phyloP scores from a whole-genome alignment of 2,888 invertebrate species.

The Acrobasis suavella region DNA sequence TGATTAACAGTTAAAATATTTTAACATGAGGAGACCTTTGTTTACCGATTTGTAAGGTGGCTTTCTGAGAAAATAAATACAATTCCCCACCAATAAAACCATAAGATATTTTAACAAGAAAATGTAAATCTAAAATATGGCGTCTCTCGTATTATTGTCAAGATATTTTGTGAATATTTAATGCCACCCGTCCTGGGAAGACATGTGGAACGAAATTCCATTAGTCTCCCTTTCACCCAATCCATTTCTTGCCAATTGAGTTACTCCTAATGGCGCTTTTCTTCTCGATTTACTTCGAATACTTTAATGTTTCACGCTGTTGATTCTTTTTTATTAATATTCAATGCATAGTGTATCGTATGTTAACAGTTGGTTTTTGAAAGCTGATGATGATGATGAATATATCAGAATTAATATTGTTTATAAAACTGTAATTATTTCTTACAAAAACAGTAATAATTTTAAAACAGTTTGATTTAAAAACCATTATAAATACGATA shows the following conservation, averaged over 20 bases:
- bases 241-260: slow-evolving; percentile 24
- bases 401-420: too few relatives aligned
- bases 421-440: too few relatives aligned
- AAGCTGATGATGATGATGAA: too few relatives aligned
- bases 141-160: slow-evolving; percentile 15
- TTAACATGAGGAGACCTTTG: too few relatives aligned
- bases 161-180: slow-evolving; percentile 24
- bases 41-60: slow-evolving; percentile 4
- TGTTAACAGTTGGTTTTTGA: too few relatives aligned
- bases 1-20: too few relatives aligned
- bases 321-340: slow-evolving; percentile 5
- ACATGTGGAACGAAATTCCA: slow-evolving; percentile 23
- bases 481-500: too few relatives aligned
- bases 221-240: slow-evolving; percentile 24
- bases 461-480: too few relatives aligned
- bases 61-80: background rate
- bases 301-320: slow-evolving; percentile 21
- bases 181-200: slow-evolving; percentile 13
- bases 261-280: slow-evolving; percentile 24
- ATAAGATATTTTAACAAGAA: background rate
- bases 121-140: slow-evolving; percentile 5
- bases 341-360: background rate
- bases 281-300: slow-evolving; percentile 21
- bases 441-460: too few relatives aligned
- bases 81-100: background rate